Conservation (phyloP, 2,888 invertebrate species). For the Parnassius smintheus region DNA sequence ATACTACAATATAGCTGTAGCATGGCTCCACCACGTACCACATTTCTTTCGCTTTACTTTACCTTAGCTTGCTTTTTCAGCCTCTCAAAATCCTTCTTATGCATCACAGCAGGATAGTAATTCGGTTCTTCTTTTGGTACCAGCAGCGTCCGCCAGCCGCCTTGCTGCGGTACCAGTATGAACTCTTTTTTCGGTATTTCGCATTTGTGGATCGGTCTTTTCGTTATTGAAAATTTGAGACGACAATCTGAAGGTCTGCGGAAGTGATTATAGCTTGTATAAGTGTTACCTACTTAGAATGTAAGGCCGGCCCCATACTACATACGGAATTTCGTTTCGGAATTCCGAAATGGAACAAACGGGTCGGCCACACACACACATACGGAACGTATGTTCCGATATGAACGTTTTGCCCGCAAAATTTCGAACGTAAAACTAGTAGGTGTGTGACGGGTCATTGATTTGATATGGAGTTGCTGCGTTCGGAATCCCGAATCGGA, state of each 20-base stretch:
- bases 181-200: conserved; percentile 50
- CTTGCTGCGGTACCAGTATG: conserved; percentile 56
- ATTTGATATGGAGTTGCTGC: no score
- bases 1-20: no score
- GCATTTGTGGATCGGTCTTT: conserved; percentile 71
- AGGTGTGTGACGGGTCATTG: no score
- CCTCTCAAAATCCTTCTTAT: conserved; percentile 81
- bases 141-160: conserved; percentile 67
- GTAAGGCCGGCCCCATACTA: no score
- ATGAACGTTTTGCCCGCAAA: no score
- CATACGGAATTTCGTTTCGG: no score
- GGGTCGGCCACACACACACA: no score
- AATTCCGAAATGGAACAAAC: no score
- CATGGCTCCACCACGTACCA: no score
- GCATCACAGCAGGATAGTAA: conserved; percentile 81
- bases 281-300: neutral
- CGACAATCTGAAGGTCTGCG: conserved; percentile 71
- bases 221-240: conserved; percentile 62
- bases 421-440: no score
- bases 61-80: conserved; percentile 82
- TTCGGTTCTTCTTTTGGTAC: conserved; percentile 77
- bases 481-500: no score
- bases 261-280: conserved; percentile 9
- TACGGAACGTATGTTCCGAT: no score
- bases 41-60: conserved; percentile 5